Evolutionary conservation across 1,140 invertebrate species (phyloP), one percentile per base, ranked within the genome.

Genomic region (Danaus melanippus): DNA sequence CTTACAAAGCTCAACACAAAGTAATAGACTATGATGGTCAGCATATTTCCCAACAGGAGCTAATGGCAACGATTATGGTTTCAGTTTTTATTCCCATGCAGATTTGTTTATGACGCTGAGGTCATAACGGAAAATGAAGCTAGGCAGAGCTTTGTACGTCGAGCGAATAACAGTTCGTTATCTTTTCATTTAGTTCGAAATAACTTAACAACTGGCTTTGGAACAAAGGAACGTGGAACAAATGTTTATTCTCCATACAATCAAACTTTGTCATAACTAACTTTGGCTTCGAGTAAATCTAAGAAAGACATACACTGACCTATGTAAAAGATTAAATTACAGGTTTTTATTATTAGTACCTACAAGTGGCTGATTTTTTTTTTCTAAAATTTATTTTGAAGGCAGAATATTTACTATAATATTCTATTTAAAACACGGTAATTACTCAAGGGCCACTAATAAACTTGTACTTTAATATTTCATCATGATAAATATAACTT

Each of bases 1-100:
- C 79, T 84, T 81, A 82, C 76, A 74, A 65, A 66, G 62, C 61
- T 58, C 64, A 64, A 64, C 69, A 69, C 71, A 77, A 71, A 76
- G 77, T 76, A 79, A 74, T 66, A 65, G 68, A 71, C 57, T 74
- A 66, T 74, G 76, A 76, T 74, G 67, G 17, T 54, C 54, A 53
- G 53, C 59, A 64, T 57, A 67, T 59, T 54, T 69, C 70, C 64
- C 74, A 74, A 71, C 66, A 71, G 65, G 46, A 49, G 56, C 64
- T 77, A 79, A 79, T 75, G 70, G 59, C 53, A 17, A 53, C 67
- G 64, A 76, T 79, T 76, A 79, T 74, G 63, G 53, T 60, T 71
- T 64, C 64, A 66, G 69, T 75, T 73, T 73, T 66, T 64, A 64
- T 58, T 51, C 47, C 12, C 57, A 51, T 58, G 63, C 50, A 64